Evolutionary conservation across 2,888 invertebrate species (phyloP), one percentile per base, ranked within the genome.

Genomic region (Ephialtes manifestator): DNA sequence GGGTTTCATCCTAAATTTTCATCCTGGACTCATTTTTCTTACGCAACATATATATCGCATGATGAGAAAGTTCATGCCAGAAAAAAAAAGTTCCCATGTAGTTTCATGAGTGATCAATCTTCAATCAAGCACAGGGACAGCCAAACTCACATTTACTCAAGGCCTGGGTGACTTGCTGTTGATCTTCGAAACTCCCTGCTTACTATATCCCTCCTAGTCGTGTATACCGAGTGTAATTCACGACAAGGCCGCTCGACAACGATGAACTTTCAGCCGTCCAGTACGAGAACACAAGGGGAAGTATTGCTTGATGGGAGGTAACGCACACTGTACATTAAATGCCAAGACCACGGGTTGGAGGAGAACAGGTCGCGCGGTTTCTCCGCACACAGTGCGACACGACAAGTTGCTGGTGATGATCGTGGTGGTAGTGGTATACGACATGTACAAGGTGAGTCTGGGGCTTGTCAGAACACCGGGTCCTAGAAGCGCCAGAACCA

Each of bases 401-500:
- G 65, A 78, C 75, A 85, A 87, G 83, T 86, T 87, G 67, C 77
- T 51, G 55, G 72, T 63, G 53, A 24, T 63, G 53, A n/a, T n/a
- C n/a, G 72, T 67, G 78, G 2, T n/a, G 15, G 31, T n/a, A 53
- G 70, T 18, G 4, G 58, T 72, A 58, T 5, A 72, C 43, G 58
- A 58, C 68, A 20, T 71, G 58, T 35, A 11, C 58, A 51, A 60
- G 72, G 72, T 76, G 68, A 51, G 82, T 77, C 79, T 79, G 77
- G 72, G 53, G 83, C 74, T 83, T 86, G 86, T 86, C 84, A 80
- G 68, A 75, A 68, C 65, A 20, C 70, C 39, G 35, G 53, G 46
- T 5, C 31, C 63, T 31, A 2, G 63, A 63, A 60, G 39, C 48
- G 35, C 67, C 63, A 83, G 85, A 89, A 88, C 88, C 86, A 85